phyloP scores from a whole-genome alignment of 2,888 invertebrate species.

The Latrodectus elegans region DNA sequence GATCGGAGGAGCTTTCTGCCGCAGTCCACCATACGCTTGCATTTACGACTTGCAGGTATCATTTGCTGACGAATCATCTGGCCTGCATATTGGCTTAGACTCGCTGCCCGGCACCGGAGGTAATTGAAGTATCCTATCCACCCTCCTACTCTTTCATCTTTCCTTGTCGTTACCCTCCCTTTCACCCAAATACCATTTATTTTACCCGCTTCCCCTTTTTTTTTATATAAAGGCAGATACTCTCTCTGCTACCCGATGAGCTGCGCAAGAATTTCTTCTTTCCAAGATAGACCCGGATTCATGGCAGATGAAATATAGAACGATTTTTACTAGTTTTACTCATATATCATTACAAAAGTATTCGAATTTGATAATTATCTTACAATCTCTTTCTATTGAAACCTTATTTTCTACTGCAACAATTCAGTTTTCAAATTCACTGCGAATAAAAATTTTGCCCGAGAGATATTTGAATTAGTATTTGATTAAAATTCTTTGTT shows the following conservation, averaged over 20 bases:
- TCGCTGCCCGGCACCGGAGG: conserved; percentile 57
- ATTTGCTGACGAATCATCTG: conserved; percentile 70
- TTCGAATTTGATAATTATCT: too few relatives aligned
- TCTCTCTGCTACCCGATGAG: conserved; percentile 11
- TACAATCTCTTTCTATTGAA: too few relatives aligned
- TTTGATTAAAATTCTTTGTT: too few relatives aligned
- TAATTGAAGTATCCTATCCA: conserved; percentile 66
- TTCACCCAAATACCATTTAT: conserved; percentile 66
- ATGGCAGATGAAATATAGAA: neutral
- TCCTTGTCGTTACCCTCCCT: conserved; percentile 55
- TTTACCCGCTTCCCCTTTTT: conserved; percentile 47
- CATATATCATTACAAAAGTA: too few relatives aligned
- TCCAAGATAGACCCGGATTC: conserved; percentile 15
- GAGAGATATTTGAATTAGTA: too few relatives aligned
- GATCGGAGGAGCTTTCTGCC: conserved; percentile 62
- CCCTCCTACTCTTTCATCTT: conserved; percentile 61
- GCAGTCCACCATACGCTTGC: conserved; percentile 63
- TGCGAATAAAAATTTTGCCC: too few relatives aligned
- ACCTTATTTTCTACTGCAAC: too few relatives aligned
- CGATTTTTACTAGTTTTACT: neutral
- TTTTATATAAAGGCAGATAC: neutral
- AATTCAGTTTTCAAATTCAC: too few relatives aligned
- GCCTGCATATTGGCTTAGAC: conserved; percentile 68
- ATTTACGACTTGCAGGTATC: conserved; percentile 70
- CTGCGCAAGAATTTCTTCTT: conserved; percentile 4